Base-by-base conservation (phyloP, 2,888 invertebrate genomes). In the Dastarcus helophoroides region DNA sequence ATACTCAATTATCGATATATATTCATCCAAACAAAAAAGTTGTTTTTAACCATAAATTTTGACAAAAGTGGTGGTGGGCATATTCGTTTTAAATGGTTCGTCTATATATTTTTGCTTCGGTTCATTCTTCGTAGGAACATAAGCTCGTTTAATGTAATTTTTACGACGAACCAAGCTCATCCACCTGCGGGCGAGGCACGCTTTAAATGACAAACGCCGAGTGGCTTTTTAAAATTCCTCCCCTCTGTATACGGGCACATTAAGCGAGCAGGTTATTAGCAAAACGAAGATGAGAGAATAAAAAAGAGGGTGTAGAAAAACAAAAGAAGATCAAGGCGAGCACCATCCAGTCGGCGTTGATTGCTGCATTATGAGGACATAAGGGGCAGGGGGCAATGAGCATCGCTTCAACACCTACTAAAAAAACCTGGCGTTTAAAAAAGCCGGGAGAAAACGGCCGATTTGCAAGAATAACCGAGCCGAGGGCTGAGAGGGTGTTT, bases 401-500 rank as follows among this genome's bases (percentile, higher is more conserved):
- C 40, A 40, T 24, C 32, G 36, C 29, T 35, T 34, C 36, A 51
- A 55, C 54, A 54, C 53, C 54, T 53, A 54, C 50, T 53, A 53
- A 52, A 50, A n/a, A 49, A 53, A 48, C 48, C 46, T 51, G 48
- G n/a, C 48, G 53, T 48, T 50, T 47, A 48, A 53, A 53, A 48
- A 46, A 40, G 33, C 38, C 36, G 36, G 42, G 46, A 50, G 49
- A 48, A 47, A 48, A 43, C 39, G 44, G 43, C 46, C 51, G 54
- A 56, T 56, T 56, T 50, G 50, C 43, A n/a, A 54, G 47, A 56
- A 58, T 53, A 56, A 54, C 53, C 46, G 49, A 45, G 48, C 53
- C 53, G 52, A 55, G 49, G 44, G 48, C 53, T 53, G 52, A 55
- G 54, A 53, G 58, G 57, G 59, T 54, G 56, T 57, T 58, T 58